A percentile compares a stretch with the other conserved stretches of the same genome.
These are phyloP conservation scores for Argopecten irradians DNA, from an alignment of 1,140 invertebrate species.

Conservation along the genomic window DNA sequence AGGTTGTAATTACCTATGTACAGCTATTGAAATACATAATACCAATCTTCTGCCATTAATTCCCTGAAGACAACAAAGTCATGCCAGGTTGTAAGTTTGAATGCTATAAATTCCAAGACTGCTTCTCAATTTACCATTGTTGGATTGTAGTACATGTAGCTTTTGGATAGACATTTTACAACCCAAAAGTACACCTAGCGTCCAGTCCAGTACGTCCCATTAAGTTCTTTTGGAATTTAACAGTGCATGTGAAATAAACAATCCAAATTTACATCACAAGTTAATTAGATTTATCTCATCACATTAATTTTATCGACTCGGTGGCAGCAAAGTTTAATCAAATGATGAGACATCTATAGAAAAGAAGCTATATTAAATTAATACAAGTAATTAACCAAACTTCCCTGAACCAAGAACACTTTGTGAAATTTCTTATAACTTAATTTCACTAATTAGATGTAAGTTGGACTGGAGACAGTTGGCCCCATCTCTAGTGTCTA, in stretches of 20 bases:
- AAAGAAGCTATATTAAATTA: constrained; percentile 23
- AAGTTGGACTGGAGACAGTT: constrained; percentile 15
- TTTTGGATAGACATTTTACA: not conserved
- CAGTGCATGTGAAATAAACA: constrained; percentile 17
- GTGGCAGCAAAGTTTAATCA: constrained; percentile 16
- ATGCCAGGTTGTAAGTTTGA: constrained; percentile 2
- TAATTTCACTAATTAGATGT: constrained; percentile 8
- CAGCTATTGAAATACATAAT: not conserved
- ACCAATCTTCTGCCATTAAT: not conserved
- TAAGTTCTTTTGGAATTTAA: constrained; percentile 19
- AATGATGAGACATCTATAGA: constrained; percentile 10
- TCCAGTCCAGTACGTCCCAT: not conserved
- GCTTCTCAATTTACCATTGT: not conserved
- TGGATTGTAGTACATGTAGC: not conserved
- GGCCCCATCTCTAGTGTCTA: not conserved
- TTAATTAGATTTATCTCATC: constrained; percentile 23
- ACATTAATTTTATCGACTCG: constrained; percentile 18
- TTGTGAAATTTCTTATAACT: constrained; percentile 19
- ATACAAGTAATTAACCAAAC: not conserved
- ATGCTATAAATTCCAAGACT: constrained; percentile 3
- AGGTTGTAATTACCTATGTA: not conserved
- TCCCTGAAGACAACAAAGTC: not conserved
- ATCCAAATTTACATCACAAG: constrained; percentile 2
- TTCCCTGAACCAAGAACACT: constrained; percentile 5
- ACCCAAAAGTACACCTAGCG: not conserved